A percentile compares a stretch with the other conserved stretches of the same genome.
Evolutionary conservation across 2,113 vertebrate genomes (phyloP).

Genomic region (Leucosticte australis): DNA sequence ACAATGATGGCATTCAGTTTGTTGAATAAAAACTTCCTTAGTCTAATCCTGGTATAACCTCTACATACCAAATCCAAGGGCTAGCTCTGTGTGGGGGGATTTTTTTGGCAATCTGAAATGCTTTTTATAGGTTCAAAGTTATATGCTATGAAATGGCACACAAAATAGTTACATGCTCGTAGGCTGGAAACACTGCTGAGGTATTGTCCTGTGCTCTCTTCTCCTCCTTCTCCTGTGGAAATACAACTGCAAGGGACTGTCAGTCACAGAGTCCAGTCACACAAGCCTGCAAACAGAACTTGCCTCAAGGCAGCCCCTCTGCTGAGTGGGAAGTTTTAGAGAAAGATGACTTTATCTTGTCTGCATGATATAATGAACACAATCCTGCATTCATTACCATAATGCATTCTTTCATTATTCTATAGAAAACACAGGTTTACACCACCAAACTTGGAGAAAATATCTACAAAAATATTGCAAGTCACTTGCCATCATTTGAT

Average conservation of each 20-base stretch:
- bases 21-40: background rate
- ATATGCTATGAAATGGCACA: background rate
- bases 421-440: background rate
- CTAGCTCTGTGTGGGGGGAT: background rate
- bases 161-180: background rate
- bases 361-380: background rate
- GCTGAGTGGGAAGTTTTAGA: background rate
- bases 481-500: background rate
- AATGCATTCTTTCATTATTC: background rate
- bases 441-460: background rate
- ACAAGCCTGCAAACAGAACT: background rate
- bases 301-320: background rate
- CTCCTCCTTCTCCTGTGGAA: background rate
- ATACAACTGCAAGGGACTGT: background rate
- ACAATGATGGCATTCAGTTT: background rate
- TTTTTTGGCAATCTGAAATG: background rate
- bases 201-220: background rate
- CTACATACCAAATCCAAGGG: background rate
- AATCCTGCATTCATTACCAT: background rate
- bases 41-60: background rate
- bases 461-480: background rate
- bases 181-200: background rate
- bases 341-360: background rate
- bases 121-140: background rate
- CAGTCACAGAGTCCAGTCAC: background rate